Conservation (phyloP, 2,888 invertebrate genomes). For the Deilephila porcellus region DNA sequence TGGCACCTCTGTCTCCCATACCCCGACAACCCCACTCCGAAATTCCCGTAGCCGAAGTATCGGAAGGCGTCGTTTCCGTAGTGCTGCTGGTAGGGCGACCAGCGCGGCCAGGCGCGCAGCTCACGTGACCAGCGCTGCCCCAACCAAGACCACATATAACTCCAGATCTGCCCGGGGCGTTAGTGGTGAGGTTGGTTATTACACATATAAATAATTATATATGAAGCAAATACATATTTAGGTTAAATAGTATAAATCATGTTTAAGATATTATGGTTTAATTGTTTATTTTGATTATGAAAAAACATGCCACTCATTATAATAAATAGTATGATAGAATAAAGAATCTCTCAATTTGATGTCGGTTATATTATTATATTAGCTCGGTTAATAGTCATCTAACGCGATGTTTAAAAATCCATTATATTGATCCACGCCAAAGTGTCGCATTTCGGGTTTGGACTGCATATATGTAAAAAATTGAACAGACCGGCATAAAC, state of each 20-base stretch:
- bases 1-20: constrained; percentile 83
- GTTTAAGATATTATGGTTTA: neutral
- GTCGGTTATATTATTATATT: no score
- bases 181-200: constrained; percentile 30
- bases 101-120: constrained; percentile 47
- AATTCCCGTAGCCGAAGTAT: constrained; percentile 74
- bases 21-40: constrained; percentile 61
- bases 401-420: no score
- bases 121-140: constrained; percentile 64
- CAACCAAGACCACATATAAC: constrained; percentile 76
- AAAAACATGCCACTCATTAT: no score
- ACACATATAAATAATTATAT: neutral
- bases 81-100: constrained; percentile 79
- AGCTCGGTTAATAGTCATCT: no score
- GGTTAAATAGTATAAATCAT: neutral
- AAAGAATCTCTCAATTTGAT: no score
- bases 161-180: constrained; percentile 71
- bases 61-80: constrained; percentile 57
- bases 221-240: neutral
- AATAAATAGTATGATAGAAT: no score
- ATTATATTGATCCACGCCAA: no score
- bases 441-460: no score
- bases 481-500: no score
- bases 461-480: no score
- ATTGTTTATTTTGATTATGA: neutral